Conservation (phyloP, 1,140 invertebrate species). For the Melitaea cinxia region DNA sequence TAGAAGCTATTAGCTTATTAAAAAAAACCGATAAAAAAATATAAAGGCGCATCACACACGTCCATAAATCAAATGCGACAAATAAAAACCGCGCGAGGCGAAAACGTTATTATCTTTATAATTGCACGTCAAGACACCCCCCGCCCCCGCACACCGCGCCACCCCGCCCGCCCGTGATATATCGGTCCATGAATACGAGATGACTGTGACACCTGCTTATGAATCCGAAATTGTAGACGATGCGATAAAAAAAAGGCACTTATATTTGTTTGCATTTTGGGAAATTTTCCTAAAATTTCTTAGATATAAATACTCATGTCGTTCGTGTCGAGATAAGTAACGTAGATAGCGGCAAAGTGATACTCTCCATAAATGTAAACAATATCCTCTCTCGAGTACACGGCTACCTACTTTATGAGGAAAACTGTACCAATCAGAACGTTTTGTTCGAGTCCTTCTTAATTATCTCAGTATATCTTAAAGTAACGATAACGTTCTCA, state of each 20-base stretch:
- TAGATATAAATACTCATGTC: too few relatives aligned
- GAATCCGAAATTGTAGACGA: slow-evolving; percentile 52
- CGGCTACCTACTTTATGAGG: too few relatives aligned
- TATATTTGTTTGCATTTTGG: too few relatives aligned
- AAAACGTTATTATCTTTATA: slow-evolving; percentile 80
- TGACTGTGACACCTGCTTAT: slow-evolving; percentile 70
- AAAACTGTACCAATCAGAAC: too few relatives aligned
- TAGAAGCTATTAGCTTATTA: background rate
- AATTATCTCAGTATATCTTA: too few relatives aligned
- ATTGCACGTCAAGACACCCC: slow-evolving; percentile 74
- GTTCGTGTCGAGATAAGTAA: too few relatives aligned
- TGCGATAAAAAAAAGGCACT: background rate
- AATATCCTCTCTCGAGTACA: too few relatives aligned
- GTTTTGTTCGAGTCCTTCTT: too few relatives aligned
- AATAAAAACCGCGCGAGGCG: slow-evolving; percentile 69
- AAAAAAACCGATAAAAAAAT: slow-evolving; percentile 2
- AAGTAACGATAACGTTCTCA: too few relatives aligned
- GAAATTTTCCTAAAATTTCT: too few relatives aligned
- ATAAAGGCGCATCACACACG: slow-evolving; percentile 27
- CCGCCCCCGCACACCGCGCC: slow-evolving; percentile 51
- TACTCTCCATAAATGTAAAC: too few relatives aligned
- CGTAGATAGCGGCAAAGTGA: too few relatives aligned
- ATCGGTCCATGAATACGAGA: slow-evolving; percentile 75
- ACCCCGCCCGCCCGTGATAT: slow-evolving; percentile 66
- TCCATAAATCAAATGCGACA: slow-evolving; percentile 73